Evolutionary conservation across 2,888 invertebrate species (phyloP), one percentile per base, ranked within the genome.

Genomic region (Platerodrilus igneus): DNA sequence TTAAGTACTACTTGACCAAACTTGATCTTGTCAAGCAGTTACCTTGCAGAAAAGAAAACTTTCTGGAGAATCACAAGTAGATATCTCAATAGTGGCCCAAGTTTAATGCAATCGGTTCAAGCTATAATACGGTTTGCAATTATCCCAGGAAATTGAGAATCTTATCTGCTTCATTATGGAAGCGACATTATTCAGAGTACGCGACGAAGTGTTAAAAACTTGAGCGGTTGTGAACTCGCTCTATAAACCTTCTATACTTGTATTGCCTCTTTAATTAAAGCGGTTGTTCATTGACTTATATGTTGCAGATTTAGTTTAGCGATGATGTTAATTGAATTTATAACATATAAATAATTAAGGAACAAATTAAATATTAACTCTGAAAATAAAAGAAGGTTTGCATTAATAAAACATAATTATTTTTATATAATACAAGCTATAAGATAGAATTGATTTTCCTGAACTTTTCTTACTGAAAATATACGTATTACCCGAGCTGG

Each of bases 71-170:
- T 35, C 30, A 37, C 41, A 42, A 52, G 47, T 45, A 49, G 41
- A 55, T 56, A 55, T 53, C 50, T 56, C 52, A 53, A 55, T 56
- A 51, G 43, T 47, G 49, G 45, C 43, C 32, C 23, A 47, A 45
- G 47, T 50, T 51, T 55, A 55, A 53, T 51, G 50, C 53, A 48
- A 55, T 57, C 55, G 52, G 44, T 50, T 51, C 41, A 47, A 50
- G 50, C 47, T 50, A 50, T 58, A 57, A 58, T 58, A 57, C 55
- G 51, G 57, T 58, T 58, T 52, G 57, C 58, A 60, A 60, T 60
- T 59, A 60, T 58, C 58, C 51, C 49, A 50, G 57, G 56, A 58
- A 60, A 59, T 60, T 60, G 60, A 55, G 56, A 60, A 56, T 58
- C 60, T 58, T 58, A 60, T 60, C 60, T 53, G 53, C 47, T 57